Evolutionary conservation across 2,888 invertebrate genomes (phyloP).

Genomic region (Philereme transversata): DNA sequence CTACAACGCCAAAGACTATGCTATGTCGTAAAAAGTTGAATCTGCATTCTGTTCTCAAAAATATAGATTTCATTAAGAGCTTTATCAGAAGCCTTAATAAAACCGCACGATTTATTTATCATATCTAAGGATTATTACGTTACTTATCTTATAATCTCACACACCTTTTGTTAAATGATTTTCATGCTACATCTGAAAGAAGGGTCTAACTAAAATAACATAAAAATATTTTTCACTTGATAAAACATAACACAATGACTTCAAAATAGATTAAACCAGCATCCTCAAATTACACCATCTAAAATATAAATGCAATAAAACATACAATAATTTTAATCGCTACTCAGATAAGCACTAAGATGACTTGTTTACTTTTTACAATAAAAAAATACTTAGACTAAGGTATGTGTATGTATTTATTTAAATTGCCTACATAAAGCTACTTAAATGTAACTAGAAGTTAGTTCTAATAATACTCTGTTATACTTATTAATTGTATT

Average conservation of each 20-base stretch:
- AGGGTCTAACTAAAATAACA: conserved; percentile 2
- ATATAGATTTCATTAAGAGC: conserved; percentile 6
- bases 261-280: conserved; percentile 23
- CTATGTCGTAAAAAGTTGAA: not conserved
- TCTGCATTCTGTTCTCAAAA: conserved; percentile 4
- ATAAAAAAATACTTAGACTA: no score
- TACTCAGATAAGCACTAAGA: no score
- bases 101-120: conserved; percentile 2
- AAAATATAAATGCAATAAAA: conserved; percentile 59
- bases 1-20: no score
- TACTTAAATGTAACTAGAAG: conserved; percentile 45
- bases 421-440: conserved; percentile 68
- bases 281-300: conserved; percentile 50
- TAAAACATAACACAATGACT: no score
- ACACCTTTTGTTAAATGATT: conserved; percentile 1
- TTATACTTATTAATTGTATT: conserved; percentile 49
- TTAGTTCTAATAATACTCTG: conserved; percentile 71
- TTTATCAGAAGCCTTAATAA: conserved; percentile 7
- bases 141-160: conserved; percentile 15
- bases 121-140: not conserved
- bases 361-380: no score
- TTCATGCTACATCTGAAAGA: conserved; percentile 1
- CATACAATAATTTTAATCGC: conserved; percentile 24
- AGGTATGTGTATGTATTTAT: not conserved
- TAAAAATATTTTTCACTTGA: not conserved